These are phyloP conservation scores for Entomyzon cyanotis DNA, from an alignment of 2,113 vertebrate genomes.

Conservation along the genomic window DNA sequence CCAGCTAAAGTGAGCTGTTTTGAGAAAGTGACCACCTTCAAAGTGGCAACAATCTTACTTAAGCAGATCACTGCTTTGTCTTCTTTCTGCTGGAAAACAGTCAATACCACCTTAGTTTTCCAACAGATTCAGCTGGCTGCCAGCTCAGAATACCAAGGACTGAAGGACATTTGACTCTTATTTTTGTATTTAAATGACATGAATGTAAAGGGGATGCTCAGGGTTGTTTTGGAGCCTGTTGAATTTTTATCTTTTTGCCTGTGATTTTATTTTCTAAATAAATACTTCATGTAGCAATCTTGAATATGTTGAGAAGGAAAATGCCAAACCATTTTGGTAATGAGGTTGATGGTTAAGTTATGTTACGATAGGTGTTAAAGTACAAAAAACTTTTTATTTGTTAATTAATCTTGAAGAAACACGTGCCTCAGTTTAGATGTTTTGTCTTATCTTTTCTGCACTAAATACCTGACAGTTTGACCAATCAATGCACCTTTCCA, in stretches of 20 bases:
- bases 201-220: conserved; percentile 95
- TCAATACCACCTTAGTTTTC: conserved; percentile 54
- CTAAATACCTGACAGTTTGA: conserved; percentile 77
- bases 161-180: conserved; percentile 77
- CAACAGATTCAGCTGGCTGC: conserved; percentile 59
- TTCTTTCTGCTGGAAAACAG: conserved; percentile 48
- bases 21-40: conserved; percentile 56
- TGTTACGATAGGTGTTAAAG: conserved; percentile 70
- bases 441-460: conserved; percentile 80
- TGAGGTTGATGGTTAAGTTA: conserved; percentile 71
- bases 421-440: conserved; percentile 82
- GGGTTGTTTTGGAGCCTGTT: conserved; percentile 87
- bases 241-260: conserved; percentile 81
- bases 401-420: conserved; percentile 80
- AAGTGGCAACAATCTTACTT: conserved; percentile 64
- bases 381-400: conserved; percentile 72
- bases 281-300: conserved; percentile 77
- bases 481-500: conserved; percentile 67
- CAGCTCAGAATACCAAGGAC: conserved; percentile 68
- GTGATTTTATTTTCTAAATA: conserved; percentile 76
- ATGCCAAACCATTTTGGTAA: conserved; percentile 71
- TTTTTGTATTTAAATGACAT: conserved; percentile 85
- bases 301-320: conserved; percentile 73
- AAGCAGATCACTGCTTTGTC: conserved; percentile 55
- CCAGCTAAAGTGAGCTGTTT: conserved; percentile 60